A percentile compares a stretch with the other conserved stretches of the same genome.
Conservation (phyloP, 2,113 vertebrate species). For the Ictalurus furcatus region DNA sequence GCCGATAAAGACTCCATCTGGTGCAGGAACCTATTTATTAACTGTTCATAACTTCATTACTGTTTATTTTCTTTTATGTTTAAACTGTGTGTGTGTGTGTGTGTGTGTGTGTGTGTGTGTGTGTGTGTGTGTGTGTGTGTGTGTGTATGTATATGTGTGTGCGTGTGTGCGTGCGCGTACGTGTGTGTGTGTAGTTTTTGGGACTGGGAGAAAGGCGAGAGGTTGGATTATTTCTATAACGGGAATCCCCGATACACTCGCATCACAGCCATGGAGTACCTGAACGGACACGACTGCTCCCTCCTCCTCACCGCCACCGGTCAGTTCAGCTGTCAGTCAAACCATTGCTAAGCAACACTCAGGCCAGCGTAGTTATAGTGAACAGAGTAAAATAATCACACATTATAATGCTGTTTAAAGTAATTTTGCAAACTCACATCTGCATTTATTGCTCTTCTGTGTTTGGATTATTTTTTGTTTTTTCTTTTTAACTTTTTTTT, state of each 20-base stretch:
- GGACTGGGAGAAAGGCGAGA: conserved; percentile 98
- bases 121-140: conserved; percentile 26
- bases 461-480: not conserved
- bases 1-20: conserved; percentile 99
- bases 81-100: conserved; percentile 23
- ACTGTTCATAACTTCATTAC: not conserved
- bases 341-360: not conserved
- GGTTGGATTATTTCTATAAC: conserved; percentile 97
- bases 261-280: conserved; percentile 96
- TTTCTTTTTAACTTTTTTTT: no score
- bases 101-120: conserved; percentile 33
- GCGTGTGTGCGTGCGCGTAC: conserved; percentile 28
- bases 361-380: not conserved
- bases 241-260: conserved; percentile 95
- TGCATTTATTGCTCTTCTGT: no score
- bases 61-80: no score
- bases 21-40: conserved; percentile 60
- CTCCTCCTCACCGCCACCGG: conserved; percentile 85
- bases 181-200: conserved; percentile 79
- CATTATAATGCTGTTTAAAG: not conserved
- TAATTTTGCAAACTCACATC: not conserved
- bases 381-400: not conserved
- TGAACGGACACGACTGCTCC: conserved; percentile 90
- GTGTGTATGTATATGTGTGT: conserved; percentile 56
- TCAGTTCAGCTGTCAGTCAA: conserved; percentile 50